Conservation (phyloP, 2,113 vertebrate species). For the Elephantulus edwardii region DNA sequence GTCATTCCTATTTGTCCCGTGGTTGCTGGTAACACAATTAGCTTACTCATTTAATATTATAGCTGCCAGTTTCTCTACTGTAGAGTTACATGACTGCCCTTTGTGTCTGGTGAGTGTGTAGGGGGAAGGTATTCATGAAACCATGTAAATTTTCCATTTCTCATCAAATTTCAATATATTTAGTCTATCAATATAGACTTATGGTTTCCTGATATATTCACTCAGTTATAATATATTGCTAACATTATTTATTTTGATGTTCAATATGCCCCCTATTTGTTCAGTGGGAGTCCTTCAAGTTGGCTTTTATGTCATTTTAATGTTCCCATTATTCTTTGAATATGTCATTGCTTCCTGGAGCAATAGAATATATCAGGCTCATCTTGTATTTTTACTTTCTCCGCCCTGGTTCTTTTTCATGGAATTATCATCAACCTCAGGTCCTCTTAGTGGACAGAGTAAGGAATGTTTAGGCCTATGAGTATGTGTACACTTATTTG, state of each 20-base stretch:
- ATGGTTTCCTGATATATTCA: background rate
- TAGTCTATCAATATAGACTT: background rate
- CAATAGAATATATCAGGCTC: background rate
- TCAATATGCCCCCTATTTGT: background rate
- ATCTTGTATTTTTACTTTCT: background rate
- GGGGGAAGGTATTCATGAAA: background rate
- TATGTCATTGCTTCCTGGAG: background rate
- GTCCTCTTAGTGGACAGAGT: background rate
- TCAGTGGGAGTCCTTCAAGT: background rate
- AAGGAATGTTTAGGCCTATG: background rate
- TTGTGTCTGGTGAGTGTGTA: background rate
- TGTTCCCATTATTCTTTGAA: background rate
- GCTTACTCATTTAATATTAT: background rate
- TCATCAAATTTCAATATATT: slow-evolving; percentile 7
- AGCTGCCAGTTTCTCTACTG: background rate
- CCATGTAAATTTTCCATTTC: background rate
- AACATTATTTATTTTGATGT: background rate
- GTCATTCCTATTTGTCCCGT: background rate
- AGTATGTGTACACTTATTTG: background rate
- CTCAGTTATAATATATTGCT: background rate
- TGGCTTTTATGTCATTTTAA: background rate
- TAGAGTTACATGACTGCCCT: background rate
- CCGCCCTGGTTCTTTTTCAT: background rate
- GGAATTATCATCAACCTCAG: background rate
- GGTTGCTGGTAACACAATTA: background rate